Evolutionary conservation across 1,140 invertebrate genomes (phyloP).

Genomic region (Dinoponera quadriceps): DNA sequence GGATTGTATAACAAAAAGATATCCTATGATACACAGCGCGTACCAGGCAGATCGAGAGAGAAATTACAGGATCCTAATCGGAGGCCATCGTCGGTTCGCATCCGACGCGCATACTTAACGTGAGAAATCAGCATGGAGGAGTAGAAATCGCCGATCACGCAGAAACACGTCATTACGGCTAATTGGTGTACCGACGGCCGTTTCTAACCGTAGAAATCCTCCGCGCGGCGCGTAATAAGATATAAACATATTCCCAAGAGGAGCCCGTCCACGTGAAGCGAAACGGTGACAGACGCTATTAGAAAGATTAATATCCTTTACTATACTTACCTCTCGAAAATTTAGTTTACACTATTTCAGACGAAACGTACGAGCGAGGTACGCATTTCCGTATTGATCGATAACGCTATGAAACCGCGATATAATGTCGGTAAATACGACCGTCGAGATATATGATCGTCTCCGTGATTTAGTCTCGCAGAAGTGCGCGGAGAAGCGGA

Average conservation of each 20-base stretch:
- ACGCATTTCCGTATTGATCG: slow-evolving; percentile 16
- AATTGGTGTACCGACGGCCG: slow-evolving; percentile 43
- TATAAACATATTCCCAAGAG: slow-evolving; percentile 52
- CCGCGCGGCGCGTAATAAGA: slow-evolving; percentile 11
- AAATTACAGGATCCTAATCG: slow-evolving; percentile 58
- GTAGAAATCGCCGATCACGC: slow-evolving; percentile 54
- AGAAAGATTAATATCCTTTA: slow-evolving; percentile 45
- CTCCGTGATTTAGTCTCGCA: no score
- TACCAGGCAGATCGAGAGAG: slow-evolving; percentile 48
- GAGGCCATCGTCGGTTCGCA: slow-evolving; percentile 41
- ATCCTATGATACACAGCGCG: not conserved
- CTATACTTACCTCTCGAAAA: slow-evolving; percentile 13
- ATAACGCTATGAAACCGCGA: slow-evolving; percentile 5
- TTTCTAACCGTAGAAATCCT: slow-evolving; percentile 56
- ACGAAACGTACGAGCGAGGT: not conserved
- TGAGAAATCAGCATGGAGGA: slow-evolving; percentile 51
- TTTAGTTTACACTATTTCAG: slow-evolving; percentile 26
- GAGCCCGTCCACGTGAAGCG: slow-evolving; percentile 6
- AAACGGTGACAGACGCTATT: slow-evolving; percentile 51
- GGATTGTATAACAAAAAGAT: slow-evolving; percentile 41
- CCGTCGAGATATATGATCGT: not conserved
- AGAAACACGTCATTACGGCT: slow-evolving; percentile 56
- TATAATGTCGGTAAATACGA: slow-evolving; percentile 22
- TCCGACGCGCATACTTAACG: slow-evolving; percentile 33
- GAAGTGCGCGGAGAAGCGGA: no score